phyloP scores from a whole-genome alignment of 1,140 invertebrate genomes.

The Oncopodura yosiiana region DNA sequence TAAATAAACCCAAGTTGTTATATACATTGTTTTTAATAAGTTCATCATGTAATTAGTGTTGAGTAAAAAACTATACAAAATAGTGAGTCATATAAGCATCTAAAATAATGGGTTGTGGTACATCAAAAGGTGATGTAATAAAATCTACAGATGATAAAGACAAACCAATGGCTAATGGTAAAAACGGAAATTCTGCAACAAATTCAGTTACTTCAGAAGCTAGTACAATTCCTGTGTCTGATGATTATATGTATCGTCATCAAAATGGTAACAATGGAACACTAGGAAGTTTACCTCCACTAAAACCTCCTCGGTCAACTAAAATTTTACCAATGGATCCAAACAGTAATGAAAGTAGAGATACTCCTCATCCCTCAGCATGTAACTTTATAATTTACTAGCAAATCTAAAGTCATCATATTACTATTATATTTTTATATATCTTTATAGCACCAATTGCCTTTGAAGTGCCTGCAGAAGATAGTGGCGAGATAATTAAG shows the following conservation, averaged over 20 bases:
- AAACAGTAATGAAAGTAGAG: slow-evolving; percentile 7
- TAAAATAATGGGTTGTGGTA: slow-evolving; percentile 19
- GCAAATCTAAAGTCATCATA: neutral
- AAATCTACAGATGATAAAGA: slow-evolving; percentile 13
- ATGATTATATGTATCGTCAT: slow-evolving; percentile 3
- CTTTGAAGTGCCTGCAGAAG: slow-evolving; percentile 27
- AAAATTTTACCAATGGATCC: slow-evolving; percentile 20
- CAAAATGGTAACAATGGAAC: too few relatives aligned
- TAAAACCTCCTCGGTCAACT: slow-evolving; percentile 19
- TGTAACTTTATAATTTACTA: too few relatives aligned
- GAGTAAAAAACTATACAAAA: too few relatives aligned
- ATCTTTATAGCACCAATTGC: slow-evolving; percentile 19
- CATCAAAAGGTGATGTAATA: slow-evolving; percentile 17
- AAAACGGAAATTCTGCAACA: slow-evolving; percentile 1
- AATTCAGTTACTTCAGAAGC: slow-evolving; percentile 14
- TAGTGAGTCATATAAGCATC: too few relatives aligned
- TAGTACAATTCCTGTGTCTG: slow-evolving; percentile 21
- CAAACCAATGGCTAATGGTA: neutral
- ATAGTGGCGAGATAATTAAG: slow-evolving; percentile 14
- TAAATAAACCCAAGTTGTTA: too few relatives aligned
- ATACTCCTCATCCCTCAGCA: too few relatives aligned
- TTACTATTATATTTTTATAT: too few relatives aligned
- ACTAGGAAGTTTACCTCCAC: slow-evolving; percentile 13
- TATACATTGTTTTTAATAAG: too few relatives aligned
- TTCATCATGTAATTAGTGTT: too few relatives aligned